Evolutionary conservation across 2,888 invertebrate species (phyloP), one percentile per base, ranked within the genome.

Genomic region (Cistogaster globosa): DNA sequence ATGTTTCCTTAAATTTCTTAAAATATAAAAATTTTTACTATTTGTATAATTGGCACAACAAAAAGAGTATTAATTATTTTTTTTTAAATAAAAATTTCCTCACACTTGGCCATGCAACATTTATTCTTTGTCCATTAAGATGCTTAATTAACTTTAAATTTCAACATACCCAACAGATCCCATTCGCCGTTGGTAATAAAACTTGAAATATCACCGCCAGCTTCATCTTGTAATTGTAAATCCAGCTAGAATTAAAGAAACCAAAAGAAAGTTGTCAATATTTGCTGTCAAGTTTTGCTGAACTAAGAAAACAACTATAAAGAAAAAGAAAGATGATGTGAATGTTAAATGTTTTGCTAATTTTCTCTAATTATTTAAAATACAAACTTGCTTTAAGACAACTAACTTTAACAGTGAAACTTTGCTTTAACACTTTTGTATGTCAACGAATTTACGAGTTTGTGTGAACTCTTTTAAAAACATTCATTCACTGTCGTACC

Each of bases 111-210:
- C 58, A 45, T 6, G 57, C 67, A 80, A 36, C 45, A 60, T 68
- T 42, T 26, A 32, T 20, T 48, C 22, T 18, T 68, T 63, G 45
- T 42, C 45, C 51, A 72, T 72, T 79, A 87, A 84, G 58, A 51
- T 32, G 32, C 55, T 67, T 51, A 63, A 78, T 69, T 38, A 63
- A 63, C 12, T 62, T 12, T 45, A 1, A 65, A 58, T 65, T 72
- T 62, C 26, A 62, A 91, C 94, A 94, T 94, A 98, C 99, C 98
- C 94, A 99, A 95, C 89, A 99, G 95, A 93, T 98, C 98, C 99
- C 99, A 99, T 94, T 99, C 99, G 91, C 99, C 99, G 93, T 99
- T 99, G 88, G 98, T 97, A 91, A 99, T 98, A 94, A 99, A 99
- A 94, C 97, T 98, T 93, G 97, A 97, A 89, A 97, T 96, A 94